Percentiles rank a stretch among this genome's conserved stretches.
phyloP scores from a whole-genome alignment of 2,888 invertebrate species.

The Limnephilus auricula region DNA sequence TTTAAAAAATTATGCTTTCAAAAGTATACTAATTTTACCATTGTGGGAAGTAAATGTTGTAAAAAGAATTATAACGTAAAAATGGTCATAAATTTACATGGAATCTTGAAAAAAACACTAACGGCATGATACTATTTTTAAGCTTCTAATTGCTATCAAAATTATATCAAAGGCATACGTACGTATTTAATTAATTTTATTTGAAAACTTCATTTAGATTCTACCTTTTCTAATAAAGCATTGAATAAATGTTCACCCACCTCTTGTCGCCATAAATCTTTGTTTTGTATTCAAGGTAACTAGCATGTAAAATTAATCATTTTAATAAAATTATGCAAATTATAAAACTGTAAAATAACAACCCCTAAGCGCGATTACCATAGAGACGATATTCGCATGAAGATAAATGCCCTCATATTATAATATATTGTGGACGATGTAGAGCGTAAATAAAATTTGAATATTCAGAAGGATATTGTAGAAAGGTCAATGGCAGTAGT shows the following conservation, averaged over 20 bases:
- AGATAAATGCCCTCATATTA: not conserved
- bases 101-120: no score
- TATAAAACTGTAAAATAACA: not conserved
- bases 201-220: not conserved
- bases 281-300: not conserved
- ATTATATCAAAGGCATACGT: not conserved
- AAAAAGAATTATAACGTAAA: no score
- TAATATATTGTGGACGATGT: not conserved
- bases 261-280: not conserved
- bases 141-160: no score
- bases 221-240: not conserved
- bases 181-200: not conserved
- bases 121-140: no score
- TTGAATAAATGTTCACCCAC: not conserved
- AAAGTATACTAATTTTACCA: no score
- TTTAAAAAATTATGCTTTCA: no score
- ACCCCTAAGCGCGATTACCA: constrained; percentile 12
- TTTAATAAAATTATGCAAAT: not conserved
- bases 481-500: not conserved
- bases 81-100: no score
- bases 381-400: constrained; percentile 20
- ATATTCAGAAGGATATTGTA: constrained; percentile 4
- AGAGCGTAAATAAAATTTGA: constrained; percentile 23
- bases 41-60: no score
- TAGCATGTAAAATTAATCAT: not conserved